A percentile compares a stretch with the other conserved stretches of the same genome.
phyloP scores from a whole-genome alignment of 2,797 vertebrate genomes.

The Yasuhikotakia modesta region DNA sequence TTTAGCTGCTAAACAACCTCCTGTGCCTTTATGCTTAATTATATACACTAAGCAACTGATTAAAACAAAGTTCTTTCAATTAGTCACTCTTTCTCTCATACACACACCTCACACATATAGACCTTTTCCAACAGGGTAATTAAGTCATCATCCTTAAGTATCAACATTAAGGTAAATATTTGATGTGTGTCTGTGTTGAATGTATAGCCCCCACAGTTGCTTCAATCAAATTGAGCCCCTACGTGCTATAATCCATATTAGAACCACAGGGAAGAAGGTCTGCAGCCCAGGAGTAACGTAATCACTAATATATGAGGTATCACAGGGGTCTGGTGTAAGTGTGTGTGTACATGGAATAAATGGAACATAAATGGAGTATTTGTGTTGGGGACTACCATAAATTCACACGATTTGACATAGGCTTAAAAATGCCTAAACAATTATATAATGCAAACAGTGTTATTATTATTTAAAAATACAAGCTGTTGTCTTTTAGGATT shows the following conservation, averaged over 20 bases:
- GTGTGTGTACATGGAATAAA: too few species aligned
- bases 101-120: slow-evolving; percentile 33
- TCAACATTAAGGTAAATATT: slow-evolving; percentile 67
- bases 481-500: too few species aligned
- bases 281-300: slow-evolving; percentile 30
- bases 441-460: too few species aligned
- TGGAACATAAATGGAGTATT: too few species aligned
- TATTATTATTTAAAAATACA: too few species aligned
- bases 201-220: slow-evolving; percentile 59
- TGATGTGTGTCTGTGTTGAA: too few species aligned
- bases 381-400: too few species aligned
- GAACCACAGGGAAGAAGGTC: slow-evolving; percentile 46
- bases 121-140: slow-evolving; percentile 52
- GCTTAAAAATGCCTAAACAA: too few species aligned
- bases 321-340: not conserved
- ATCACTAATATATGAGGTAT: slow-evolving; percentile 39
- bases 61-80: not conserved
- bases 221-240: slow-evolving; percentile 52
- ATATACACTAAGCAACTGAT: not conserved
- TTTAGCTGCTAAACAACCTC: not conserved
- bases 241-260: slow-evolving; percentile 52
- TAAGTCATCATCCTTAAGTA: slow-evolving; percentile 59
- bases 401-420: too few species aligned
- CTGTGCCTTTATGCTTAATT: not conserved
- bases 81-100: not conserved